Base-by-base conservation (phyloP, 2,113 vertebrate genomes). In the Trematocara stigmaticum region DNA sequence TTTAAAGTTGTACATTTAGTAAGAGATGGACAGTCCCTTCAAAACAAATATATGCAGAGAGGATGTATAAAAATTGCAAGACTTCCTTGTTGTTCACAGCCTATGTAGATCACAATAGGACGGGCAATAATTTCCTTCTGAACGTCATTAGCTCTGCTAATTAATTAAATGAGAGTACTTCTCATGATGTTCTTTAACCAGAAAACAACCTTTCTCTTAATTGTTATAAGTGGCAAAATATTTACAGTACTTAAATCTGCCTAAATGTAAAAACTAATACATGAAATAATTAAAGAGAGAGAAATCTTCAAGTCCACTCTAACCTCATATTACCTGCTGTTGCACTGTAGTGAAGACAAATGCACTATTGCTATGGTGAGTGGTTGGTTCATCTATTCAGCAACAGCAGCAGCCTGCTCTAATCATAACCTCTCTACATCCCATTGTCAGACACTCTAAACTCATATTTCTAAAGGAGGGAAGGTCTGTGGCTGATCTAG, bases 381-480 rank as follows among this genome's bases (percentile, higher is more conserved):
- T 86, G 83, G 86, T 85, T 34, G 88, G 85, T 69, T 83, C 84
- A 59, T 51, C 78, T 79, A 79, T 88, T 91, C 88, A 82, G 56
- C 76, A 79, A 20, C 82, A 82, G 88, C n/a, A 82, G 71, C 51
- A 76, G 89, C 83, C 78, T n/a, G 53, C 34, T 91, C 79, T 91
- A 80, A 91, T 89, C 86, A 86, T 42, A 86, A 87, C 83, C 85
- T 81, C 80, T 66, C 40, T 20, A 53, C 9, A 57, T 82, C 82
- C 84, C 20, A 61, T 59, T 88, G 78, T 88, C 81, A 88, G 57
- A 55, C 40, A 34, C 79, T 86, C 35, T 3, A 53, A 81, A 61
- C 47, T 57, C 85, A 66, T 47, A 38, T 78, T 74, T 55, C 40
- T 38, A 29, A 16, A 84, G 42, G 78, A 34, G 71, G 76, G 71